These are phyloP conservation scores for Plecturocebus donacophilus DNA, from an alignment of 2,113 vertebrate species.

Conservation along the genomic window DNA sequence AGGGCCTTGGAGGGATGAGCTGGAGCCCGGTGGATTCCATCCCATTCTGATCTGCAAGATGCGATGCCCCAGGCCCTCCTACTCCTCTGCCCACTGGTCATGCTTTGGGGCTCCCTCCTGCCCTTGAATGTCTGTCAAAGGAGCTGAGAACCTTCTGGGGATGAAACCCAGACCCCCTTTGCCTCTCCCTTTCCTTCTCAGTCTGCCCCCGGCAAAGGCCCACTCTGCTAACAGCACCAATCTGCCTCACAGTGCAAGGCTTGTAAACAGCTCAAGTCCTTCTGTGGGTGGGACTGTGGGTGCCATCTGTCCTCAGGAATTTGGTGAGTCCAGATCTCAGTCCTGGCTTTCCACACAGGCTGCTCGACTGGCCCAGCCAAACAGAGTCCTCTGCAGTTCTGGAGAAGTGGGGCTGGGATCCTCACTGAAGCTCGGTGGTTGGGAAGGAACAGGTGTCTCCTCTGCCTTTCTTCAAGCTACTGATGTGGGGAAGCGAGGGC, in stretches of 20 bases:
- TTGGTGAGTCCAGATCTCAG: slow-evolving; percentile 40
- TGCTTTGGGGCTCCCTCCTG: background rate
- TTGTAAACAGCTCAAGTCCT: slow-evolving; percentile 82
- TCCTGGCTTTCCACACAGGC: background rate
- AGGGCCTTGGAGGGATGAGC: background rate
- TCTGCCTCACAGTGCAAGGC: slow-evolving; percentile 68
- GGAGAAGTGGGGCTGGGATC: slow-evolving; percentile 53
- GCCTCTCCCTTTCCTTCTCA: slow-evolving; percentile 12
- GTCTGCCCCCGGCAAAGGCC: slow-evolving; percentile 17
- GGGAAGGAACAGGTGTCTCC: slow-evolving; percentile 54
- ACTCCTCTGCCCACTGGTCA: background rate
- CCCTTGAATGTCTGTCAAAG: slow-evolving; percentile 32
- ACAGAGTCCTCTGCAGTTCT: slow-evolving; percentile 13
- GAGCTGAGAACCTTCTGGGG: slow-evolving; percentile 4
- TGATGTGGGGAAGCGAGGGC: slow-evolving; percentile 62
- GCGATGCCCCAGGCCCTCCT: background rate
- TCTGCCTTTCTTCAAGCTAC: slow-evolving; percentile 62
- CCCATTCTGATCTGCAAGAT: background rate
- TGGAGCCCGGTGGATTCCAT: background rate
- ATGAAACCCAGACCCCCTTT: background rate
- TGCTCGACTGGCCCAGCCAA: background rate
- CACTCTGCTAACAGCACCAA: background rate
- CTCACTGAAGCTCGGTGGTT: slow-evolving; percentile 34
- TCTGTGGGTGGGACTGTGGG: slow-evolving; percentile 58
- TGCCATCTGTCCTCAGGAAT: slow-evolving; percentile 19